These are phyloP conservation scores for Drosophila mettleri DNA, from an alignment of 2,888 invertebrate genomes.

Conservation along the genomic window DNA sequence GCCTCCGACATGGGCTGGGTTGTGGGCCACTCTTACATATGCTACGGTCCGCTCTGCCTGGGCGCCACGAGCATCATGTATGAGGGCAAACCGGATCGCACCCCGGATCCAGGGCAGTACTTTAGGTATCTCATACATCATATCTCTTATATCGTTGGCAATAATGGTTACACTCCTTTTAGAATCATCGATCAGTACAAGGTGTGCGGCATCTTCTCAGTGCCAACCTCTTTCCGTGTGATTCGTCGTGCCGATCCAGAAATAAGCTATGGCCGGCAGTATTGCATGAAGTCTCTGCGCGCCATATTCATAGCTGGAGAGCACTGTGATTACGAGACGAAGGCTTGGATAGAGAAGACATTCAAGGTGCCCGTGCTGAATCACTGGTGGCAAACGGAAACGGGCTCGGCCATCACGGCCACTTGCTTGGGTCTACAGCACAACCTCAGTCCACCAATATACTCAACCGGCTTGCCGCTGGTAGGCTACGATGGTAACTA, in stretches of 20 bases:
- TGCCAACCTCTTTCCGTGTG: conserved; percentile 94
- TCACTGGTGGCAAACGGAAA: conserved; percentile 99
- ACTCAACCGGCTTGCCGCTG: conserved; percentile 93
- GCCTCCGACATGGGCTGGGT: conserved; percentile 93
- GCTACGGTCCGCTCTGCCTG: conserved; percentile 94
- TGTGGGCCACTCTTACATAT: conserved; percentile 97
- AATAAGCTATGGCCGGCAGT: conserved; percentile 88
- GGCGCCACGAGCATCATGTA: conserved; percentile 93
- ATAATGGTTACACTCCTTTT: conserved; percentile 39
- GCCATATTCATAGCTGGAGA: conserved; percentile 95
- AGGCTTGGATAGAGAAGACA: conserved; percentile 90
- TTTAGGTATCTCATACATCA: conserved; percentile 88
- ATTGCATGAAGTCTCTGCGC: conserved; percentile 89
- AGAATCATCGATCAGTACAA: conserved; percentile 95
- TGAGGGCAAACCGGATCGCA: conserved; percentile 97
- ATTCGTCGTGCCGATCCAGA: conserved; percentile 93
- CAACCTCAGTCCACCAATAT: conserved; percentile 89
- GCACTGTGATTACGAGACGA: conserved; percentile 96
- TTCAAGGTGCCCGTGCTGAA: conserved; percentile 93
- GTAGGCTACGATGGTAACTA: conserved; percentile 93
- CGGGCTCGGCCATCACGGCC: conserved; percentile 95
- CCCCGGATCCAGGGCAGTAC: conserved; percentile 96
- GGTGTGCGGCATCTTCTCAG: conserved; percentile 94
- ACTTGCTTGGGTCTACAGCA: conserved; percentile 92
- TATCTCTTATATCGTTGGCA: neutral